These are phyloP conservation scores for Streblospio benedicti DNA, from an alignment of 1,140 invertebrate species.

Conservation along the genomic window DNA sequence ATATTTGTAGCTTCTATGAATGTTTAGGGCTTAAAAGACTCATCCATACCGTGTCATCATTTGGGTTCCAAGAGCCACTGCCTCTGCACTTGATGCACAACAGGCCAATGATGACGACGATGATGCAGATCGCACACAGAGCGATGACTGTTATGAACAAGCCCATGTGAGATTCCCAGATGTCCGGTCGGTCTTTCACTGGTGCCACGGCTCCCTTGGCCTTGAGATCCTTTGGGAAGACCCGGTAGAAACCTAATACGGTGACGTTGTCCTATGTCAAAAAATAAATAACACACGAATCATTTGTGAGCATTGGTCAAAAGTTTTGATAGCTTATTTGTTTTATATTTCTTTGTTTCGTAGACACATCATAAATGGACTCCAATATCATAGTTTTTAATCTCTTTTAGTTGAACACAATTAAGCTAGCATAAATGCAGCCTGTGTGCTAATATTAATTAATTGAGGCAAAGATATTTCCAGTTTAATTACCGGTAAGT, in stretches of 20 bases:
- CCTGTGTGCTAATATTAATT: too few species aligned
- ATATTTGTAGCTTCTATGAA: too few species aligned
- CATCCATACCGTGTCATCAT: neutral
- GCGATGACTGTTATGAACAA: neutral
- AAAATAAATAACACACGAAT: neutral
- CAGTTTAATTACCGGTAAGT: too few species aligned
- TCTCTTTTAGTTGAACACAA: too few species aligned
- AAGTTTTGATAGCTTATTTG: neutral
- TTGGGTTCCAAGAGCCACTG: neutral
- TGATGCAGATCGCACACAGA: neutral
- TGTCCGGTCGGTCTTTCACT: neutral
- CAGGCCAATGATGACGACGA: conserved; percentile 3
- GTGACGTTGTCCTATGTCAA: neutral
- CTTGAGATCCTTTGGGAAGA: neutral
- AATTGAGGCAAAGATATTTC: too few species aligned
- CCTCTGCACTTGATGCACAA: conserved; percentile 7
- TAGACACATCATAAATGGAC: neutral
- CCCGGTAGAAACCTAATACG: neutral
- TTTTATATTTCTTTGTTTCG: neutral
- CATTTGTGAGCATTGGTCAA: too few species aligned
- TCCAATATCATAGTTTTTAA: neutral
- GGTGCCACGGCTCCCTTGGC: neutral
- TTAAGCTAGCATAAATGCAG: too few species aligned
- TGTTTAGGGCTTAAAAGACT: too few species aligned
- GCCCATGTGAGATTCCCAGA: conserved; percentile 3